Conservation (phyloP, 2,888 invertebrate genomes). For the Meandrusa payeni region DNA sequence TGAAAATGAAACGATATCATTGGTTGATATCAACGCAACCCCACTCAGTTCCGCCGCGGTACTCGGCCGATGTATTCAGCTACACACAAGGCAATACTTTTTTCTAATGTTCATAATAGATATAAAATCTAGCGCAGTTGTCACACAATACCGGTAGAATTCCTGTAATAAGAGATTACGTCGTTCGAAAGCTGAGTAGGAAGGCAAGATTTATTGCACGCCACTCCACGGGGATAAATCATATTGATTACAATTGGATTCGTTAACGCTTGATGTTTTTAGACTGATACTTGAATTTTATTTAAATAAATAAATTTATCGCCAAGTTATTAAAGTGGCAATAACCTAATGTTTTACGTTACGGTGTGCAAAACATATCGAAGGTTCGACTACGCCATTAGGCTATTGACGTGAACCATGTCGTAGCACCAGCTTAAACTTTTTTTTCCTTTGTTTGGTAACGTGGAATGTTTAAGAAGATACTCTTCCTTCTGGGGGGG, state of each 20-base stretch:
- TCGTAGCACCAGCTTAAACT: no score
- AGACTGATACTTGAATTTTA: constrained; percentile 2
- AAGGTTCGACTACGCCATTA: no score
- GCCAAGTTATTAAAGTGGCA: no score
- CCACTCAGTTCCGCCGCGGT: constrained; percentile 3
- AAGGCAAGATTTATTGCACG: constrained; percentile 10
- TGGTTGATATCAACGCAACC: constrained; percentile 4
- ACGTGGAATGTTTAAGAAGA: no score
- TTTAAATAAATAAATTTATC: constrained; percentile 1
- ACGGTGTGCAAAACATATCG: no score
- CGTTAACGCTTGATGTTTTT: constrained; percentile 13
- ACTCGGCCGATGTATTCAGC: not conserved
- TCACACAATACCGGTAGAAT: constrained; percentile 2
- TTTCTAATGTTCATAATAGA: constrained; percentile 3
- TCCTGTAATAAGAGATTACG: constrained; percentile 9
- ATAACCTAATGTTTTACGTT: no score
- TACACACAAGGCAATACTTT: not conserved
- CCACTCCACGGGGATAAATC: constrained; percentile 13
- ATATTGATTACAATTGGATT: constrained; percentile 19
- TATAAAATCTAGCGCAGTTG: not conserved
- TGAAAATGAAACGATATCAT: constrained; percentile 13
- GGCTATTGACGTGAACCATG: no score
- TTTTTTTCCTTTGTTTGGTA: no score
- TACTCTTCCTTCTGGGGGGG: no score
- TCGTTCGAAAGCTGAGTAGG: constrained; percentile 2